phyloP scores from a whole-genome alignment of 2,888 invertebrate species.

The Polydrusus pterygomalis region DNA sequence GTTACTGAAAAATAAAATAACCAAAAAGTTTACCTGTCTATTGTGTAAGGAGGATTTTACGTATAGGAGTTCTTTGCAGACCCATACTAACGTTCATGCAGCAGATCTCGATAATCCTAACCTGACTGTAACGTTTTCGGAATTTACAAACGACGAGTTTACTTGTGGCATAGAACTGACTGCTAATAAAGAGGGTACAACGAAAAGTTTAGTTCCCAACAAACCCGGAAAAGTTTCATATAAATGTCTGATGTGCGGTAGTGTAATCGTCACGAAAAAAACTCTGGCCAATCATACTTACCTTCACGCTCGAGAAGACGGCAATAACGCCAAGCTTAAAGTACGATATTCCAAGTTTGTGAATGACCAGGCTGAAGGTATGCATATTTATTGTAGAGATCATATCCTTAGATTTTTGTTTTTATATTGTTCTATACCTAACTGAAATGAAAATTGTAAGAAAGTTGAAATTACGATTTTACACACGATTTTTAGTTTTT shows the following conservation, averaged over 20 bases:
- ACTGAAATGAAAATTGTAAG: too few relatives aligned
- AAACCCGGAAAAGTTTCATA: background rate
- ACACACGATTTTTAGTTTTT: too few relatives aligned
- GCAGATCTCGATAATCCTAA: conserved; percentile 4
- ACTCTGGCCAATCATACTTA: conserved; percentile 22
- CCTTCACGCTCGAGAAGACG: conserved; percentile 31
- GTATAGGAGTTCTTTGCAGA: background rate
- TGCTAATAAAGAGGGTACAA: background rate
- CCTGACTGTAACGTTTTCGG: conserved; percentile 20
- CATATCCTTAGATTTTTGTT: too few relatives aligned
- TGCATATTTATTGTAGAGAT: too few relatives aligned
- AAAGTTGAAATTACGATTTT: too few relatives aligned
- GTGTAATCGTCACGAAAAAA: background rate
- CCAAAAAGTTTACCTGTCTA: conserved; percentile 9
- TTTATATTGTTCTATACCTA: too few relatives aligned
- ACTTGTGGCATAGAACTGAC: conserved; percentile 4
- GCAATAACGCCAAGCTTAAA: conserved; percentile 1
- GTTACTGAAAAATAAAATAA: background rate
- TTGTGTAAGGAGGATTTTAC: conserved; percentile 11
- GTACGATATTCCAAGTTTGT: conserved; percentile 20
- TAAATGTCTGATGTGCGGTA: conserved; percentile 33
- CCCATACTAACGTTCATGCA: conserved; percentile 23
- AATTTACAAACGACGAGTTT: conserved; percentile 4
- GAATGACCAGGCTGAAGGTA: background rate
- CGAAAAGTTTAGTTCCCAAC: background rate